Base-by-base conservation (phyloP, 2,797 vertebrate genomes). In the Buceros bicornis region DNA sequence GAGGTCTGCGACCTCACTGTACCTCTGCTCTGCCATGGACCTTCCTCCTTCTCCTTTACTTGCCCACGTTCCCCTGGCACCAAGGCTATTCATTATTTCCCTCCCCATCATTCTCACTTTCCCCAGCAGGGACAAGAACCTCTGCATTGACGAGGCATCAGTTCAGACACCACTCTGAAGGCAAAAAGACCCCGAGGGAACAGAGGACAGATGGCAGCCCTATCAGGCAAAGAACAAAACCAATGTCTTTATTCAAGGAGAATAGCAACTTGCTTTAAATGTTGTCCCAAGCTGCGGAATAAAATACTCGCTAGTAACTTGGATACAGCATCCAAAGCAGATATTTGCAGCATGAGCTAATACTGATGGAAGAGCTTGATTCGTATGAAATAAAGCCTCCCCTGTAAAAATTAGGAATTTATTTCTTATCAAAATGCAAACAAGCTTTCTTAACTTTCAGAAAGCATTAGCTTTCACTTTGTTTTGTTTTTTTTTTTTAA, bases 91-190 rank as follows among this genome's bases (percentile, higher is more conserved):
- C 4, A 7, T 22, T 37, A 67, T 60, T 61, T 79, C 10, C 33
- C 19, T 69, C 28, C 40, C 11, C 0, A 0, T 33, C 22, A n/a
- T 76, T 42, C 25, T 47, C 13, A 17, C 6, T 35, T 71, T 7
- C 37, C 42, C 16, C 66, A 66, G n/a, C 8, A n/a, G 35, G 47
- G 74, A 53, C 47, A 85, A 37, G 28, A 87, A 3, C 31, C n/a
- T 48, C 67, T 8, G 14, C 25, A 22, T 4, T n/a, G 61, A n/a
- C 1, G 11, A 90, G n/a, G 35, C 28, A 73, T 53, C 8, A 2
- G 16, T 11, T 21, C 65, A 78, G 56, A 45, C 8, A 64, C 11
- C 45, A 29, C 45, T 82, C 51, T 37, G 50, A 81, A 83, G 26
- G 13, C 31, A 82, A 62, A 79, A 72, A 33, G 26, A 5, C 43